Conservation (phyloP, 2,113 vertebrate genomes). For the Mormyrus lacerda region DNA sequence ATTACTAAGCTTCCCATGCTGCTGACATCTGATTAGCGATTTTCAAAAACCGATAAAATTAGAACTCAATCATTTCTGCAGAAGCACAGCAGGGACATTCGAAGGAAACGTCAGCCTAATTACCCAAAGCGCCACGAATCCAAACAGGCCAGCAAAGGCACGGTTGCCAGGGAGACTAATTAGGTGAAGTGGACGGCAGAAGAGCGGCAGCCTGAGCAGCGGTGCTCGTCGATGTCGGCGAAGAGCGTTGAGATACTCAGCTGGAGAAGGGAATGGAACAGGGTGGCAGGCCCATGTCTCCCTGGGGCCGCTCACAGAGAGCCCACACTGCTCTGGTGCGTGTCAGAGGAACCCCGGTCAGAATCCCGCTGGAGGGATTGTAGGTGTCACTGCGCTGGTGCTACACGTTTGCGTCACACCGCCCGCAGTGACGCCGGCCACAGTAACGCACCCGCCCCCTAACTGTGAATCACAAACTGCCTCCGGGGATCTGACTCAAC, state of each 20-base stretch:
- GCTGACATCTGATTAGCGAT: neutral
- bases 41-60: neutral
- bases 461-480: constrained; percentile 51
- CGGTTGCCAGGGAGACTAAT: constrained; percentile 13
- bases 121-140: constrained; percentile 7
- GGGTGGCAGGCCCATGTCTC: neutral
- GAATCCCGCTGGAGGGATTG: neutral
- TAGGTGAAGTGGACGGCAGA: constrained; percentile 7
- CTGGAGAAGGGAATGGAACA: neutral
- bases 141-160: neutral
- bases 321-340: neutral
- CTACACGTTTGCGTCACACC: constrained; percentile 19
- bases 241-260: neutral
- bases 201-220: neutral
- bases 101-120: constrained; percentile 12
- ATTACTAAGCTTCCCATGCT: neutral
- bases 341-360: neutral
- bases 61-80: neutral
- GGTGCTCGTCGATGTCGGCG: neutral
- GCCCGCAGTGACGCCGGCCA: neutral
- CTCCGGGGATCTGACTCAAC: constrained; percentile 34
- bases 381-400: neutral
- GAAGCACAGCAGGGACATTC: neutral
- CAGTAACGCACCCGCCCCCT: constrained; percentile 49
- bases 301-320: neutral